Conservation (phyloP, 2,888 invertebrate genomes). For the Oithona nana region DNA sequence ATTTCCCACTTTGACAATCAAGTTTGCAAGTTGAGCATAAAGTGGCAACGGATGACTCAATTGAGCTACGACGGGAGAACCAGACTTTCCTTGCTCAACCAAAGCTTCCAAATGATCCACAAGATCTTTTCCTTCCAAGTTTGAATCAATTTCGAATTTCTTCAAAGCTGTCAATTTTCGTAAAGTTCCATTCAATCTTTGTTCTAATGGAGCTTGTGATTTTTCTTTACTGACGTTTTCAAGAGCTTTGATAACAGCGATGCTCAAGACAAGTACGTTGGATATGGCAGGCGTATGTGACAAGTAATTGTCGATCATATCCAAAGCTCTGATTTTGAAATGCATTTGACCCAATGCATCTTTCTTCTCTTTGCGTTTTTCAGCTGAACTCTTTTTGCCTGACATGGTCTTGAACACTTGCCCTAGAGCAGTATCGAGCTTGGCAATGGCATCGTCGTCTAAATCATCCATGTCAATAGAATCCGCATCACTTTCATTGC, state of each 20-base stretch:
- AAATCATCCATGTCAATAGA: conserved; percentile 54
- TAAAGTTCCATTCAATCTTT: not conserved
- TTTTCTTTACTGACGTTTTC: conserved; percentile 1
- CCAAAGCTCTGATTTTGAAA: conserved; percentile 38
- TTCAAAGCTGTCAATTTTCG: not conserved
- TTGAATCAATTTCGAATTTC: not conserved
- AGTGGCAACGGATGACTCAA: conserved; percentile 8
- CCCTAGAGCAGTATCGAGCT: conserved; percentile 48
- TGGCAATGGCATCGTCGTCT: conserved; percentile 51
- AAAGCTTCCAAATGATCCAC: not conserved
- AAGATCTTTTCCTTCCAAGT: not conserved
- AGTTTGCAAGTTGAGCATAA: not conserved
- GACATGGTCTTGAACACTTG: conserved; percentile 41
- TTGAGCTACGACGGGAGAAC: conserved; percentile 1
- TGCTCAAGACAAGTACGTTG: not conserved
- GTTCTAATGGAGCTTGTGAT: not conserved
- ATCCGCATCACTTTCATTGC: conserved; percentile 35
- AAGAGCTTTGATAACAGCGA: not conserved
- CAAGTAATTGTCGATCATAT: conserved; percentile 50
- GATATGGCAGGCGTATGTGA: not conserved
- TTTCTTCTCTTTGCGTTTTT: conserved; percentile 21
- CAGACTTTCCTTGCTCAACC: conserved; percentile 1
- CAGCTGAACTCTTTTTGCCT: conserved; percentile 26
- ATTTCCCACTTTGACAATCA: not conserved
- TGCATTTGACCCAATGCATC: conserved; percentile 21